These are phyloP conservation scores for Trisateles emortualis DNA, from an alignment of 2,888 invertebrate genomes.

Conservation along the genomic window DNA sequence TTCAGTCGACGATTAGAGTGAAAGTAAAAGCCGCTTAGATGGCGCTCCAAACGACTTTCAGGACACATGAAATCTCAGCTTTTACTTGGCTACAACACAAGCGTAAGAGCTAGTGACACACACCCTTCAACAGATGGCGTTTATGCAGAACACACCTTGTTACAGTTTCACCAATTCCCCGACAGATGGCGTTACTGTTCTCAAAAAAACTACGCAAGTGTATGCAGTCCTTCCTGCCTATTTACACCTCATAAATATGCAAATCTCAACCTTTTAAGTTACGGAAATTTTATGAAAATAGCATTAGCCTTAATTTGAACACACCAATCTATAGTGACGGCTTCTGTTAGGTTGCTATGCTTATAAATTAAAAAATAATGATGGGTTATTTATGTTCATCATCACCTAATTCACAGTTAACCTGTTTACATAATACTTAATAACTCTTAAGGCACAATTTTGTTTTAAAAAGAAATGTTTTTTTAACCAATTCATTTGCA, in stretches of 20 bases:
- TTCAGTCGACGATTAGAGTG: not conserved
- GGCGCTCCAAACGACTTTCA: slow-evolving; percentile 20
- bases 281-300: slow-evolving; percentile 1
- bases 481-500: too few species aligned
- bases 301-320: not conserved
- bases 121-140: slow-evolving; percentile 35
- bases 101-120: not conserved
- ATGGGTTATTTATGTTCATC: too few species aligned
- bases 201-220: not conserved
- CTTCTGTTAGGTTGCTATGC: too few species aligned
- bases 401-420: too few species aligned
- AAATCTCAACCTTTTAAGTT: slow-evolving; percentile 13
- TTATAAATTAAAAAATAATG: too few species aligned
- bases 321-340: not conserved
- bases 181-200: slow-evolving; percentile 8
- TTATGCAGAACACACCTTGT: not conserved
- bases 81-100: not conserved
- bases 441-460: too few species aligned
- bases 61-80: not conserved
- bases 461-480: too few species aligned
- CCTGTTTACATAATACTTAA: too few species aligned
- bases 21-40: slow-evolving; percentile 21
- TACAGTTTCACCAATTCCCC: not conserved
- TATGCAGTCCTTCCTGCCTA: not conserved
- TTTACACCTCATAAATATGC: slow-evolving; percentile 28